Base-by-base conservation (phyloP, 2,888 invertebrate genomes). In the Nemapogon koenigi region DNA sequence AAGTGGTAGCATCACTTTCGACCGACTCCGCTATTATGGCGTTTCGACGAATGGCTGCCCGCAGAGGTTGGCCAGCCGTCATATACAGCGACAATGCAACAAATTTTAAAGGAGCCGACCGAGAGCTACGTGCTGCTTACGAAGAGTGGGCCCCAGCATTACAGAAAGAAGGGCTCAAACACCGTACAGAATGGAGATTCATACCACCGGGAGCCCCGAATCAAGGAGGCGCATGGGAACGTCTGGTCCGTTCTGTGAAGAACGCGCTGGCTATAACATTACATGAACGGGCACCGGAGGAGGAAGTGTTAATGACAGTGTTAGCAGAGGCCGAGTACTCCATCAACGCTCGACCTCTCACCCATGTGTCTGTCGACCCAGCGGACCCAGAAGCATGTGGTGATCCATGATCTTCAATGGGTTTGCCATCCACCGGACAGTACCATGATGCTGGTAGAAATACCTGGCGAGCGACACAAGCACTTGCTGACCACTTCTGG, bases 201-300 rank as follows among this genome's bases (percentile, higher is more conserved):
- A 28, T 41, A 1, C 37, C 35, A 1, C 35, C 41, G 1, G 29
- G 22, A 1, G 42, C 43, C 0, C 44, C 45, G 0, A 22, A 41
- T 32, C 38, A 39, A 43, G 49, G 44, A 0, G 47, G 49, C 6
- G 46, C 46, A 1, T 46, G 47, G 48, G 47, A 49, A 22, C 16
- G 46, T 0, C 6, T 48, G 2, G 44, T 49, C 3, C 38, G 46
- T 3, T 39, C 40, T 2, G 42, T 47, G 1, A 49, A 49, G 15
- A 39, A 31, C 1, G 46, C 46, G 1, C 41, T 48, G 1, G 3
- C 7, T 3, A 30, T 28, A 2, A 35, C 39, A 1, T 25, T 47
- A 7, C 25, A 32, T 3, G 39, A 41, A 13, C 18, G 36, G 6
- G 28, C 35, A 1, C 43, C 43, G 0, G 18, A 13, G 2, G 45